A percentile compares a stretch with the other conserved stretches of the same genome.
Evolutionary conservation across 2,888 invertebrate genomes (phyloP).

Genomic region (Nomada ferruginata): DNA sequence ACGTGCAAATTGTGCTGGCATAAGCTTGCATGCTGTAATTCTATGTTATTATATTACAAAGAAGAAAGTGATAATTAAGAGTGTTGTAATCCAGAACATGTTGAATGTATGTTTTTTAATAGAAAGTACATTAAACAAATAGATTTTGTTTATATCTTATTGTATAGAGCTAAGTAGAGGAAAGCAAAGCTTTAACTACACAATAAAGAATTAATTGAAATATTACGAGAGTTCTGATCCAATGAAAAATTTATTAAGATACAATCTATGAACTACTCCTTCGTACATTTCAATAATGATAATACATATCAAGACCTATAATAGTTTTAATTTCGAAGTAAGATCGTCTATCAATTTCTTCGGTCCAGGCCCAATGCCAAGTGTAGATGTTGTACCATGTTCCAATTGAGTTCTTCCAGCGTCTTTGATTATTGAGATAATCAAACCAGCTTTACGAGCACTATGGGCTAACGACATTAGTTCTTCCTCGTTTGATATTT

Average conservation of each 20-base stretch:
- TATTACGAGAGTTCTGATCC: neutral
- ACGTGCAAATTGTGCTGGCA: constrained; percentile 23
- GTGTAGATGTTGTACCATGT: constrained; percentile 88
- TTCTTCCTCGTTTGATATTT: constrained; percentile 85
- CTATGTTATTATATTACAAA: neutral
- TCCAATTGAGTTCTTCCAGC: constrained; percentile 90
- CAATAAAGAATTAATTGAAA: constrained; percentile 35
- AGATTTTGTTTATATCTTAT: constrained; percentile 24
- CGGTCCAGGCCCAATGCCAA: constrained; percentile 91
- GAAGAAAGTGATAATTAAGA: neutral
- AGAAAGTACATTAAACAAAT: constrained; percentile 14
- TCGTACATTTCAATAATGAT: neutral
- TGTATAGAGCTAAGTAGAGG: constrained; percentile 16
- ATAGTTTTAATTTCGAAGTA: constrained; percentile 88
- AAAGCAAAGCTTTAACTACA: constrained; percentile 11
- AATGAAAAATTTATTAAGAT: constrained; percentile 27
- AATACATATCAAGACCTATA: constrained; percentile 79
- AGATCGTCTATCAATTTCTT: constrained; percentile 86
- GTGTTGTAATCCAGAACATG: neutral
- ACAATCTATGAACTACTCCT: neutral
- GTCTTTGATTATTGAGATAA: constrained; percentile 86
- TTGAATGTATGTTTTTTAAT: constrained; percentile 23
- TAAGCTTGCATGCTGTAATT: constrained; percentile 30
- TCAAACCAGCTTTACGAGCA: constrained; percentile 86
- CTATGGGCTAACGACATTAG: constrained; percentile 85